These are phyloP conservation scores for Kryptopterus vitreolus DNA, from an alignment of 2,797 vertebrate species.

Conservation along the genomic window DNA sequence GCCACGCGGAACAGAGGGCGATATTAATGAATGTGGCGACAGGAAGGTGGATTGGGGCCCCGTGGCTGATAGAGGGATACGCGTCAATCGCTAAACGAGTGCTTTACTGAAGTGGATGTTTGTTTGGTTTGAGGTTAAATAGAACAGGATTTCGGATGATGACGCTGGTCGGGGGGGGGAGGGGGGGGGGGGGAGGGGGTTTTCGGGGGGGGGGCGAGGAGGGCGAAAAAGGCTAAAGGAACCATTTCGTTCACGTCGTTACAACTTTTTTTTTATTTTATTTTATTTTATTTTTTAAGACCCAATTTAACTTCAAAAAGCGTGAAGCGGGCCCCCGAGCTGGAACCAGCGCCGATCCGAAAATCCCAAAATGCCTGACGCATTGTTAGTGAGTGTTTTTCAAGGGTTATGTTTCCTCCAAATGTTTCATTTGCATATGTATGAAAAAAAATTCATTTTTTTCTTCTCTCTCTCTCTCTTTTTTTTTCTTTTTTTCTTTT, in stretches of 20 bases:
- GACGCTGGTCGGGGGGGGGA: background rate
- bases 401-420: slow-evolving; percentile 21
- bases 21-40: slow-evolving; percentile 54
- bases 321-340: slow-evolving; percentile 22
- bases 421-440: slow-evolving; percentile 51
- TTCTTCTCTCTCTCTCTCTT: no score
- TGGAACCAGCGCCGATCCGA: slow-evolving; percentile 8
- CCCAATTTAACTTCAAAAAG: slow-evolving; percentile 37
- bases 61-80: slow-evolving; percentile 41
- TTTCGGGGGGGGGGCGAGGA: background rate
- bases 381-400: slow-evolving; percentile 26
- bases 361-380: slow-evolving; percentile 22
- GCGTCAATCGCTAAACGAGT: slow-evolving; percentile 35
- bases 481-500: background rate
- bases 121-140: slow-evolving; percentile 50
- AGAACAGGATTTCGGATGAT: no score
- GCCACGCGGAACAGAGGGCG: slow-evolving; percentile 47
- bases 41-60: slow-evolving; percentile 51
- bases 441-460: slow-evolving; percentile 46
- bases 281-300: no score
- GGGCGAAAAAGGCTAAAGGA: background rate
- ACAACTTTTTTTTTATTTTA: slow-evolving; percentile 3
- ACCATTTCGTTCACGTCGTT: background rate
- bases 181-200: background rate
- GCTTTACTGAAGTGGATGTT: slow-evolving; percentile 45